phyloP scores from a whole-genome alignment of 1,140 invertebrate genomes.

The Camponotus pennsylvanicus region DNA sequence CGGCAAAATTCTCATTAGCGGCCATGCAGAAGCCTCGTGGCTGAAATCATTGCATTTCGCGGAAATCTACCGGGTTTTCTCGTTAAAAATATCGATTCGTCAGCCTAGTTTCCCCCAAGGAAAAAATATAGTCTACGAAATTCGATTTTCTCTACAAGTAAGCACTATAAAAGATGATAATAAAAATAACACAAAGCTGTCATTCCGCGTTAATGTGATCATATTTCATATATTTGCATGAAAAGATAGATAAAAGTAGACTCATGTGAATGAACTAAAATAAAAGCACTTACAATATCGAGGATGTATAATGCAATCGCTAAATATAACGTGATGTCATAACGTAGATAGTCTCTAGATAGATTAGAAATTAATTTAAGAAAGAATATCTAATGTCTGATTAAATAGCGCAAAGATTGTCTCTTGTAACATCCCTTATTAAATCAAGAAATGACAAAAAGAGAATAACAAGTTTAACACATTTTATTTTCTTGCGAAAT shows the following conservation, averaged over 20 bases:
- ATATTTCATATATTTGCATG: not conserved
- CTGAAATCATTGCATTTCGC: constrained; percentile 49
- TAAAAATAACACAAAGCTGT: not conserved
- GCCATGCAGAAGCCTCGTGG: constrained; percentile 18
- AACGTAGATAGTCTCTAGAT: not conserved
- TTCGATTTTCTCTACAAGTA: not conserved
- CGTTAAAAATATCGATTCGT: constrained; percentile 61
- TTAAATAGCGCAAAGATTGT: not conserved
- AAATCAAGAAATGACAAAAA: not conserved
- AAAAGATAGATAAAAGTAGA: not conserved
- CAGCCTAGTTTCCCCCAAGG: constrained; percentile 31
- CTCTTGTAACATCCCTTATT: not conserved
- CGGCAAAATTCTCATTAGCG: constrained; percentile 63
- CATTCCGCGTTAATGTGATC: constrained; percentile 8
- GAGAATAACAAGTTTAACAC: not conserved
- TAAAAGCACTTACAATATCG: constrained; percentile 28
- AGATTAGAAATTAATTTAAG: not conserved
- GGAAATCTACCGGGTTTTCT: constrained; percentile 46
- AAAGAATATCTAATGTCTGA: not conserved
- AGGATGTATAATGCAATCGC: not conserved
- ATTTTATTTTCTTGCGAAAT: constrained; percentile 16
- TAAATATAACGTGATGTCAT: constrained; percentile 12
- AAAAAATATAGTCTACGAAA: constrained; percentile 44
- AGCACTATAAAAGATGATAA: too few species aligned
- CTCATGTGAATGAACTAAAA: constrained; percentile 15